Base-by-base conservation (phyloP, 2,797 vertebrate species). In the Lacerta bilineata region DNA sequence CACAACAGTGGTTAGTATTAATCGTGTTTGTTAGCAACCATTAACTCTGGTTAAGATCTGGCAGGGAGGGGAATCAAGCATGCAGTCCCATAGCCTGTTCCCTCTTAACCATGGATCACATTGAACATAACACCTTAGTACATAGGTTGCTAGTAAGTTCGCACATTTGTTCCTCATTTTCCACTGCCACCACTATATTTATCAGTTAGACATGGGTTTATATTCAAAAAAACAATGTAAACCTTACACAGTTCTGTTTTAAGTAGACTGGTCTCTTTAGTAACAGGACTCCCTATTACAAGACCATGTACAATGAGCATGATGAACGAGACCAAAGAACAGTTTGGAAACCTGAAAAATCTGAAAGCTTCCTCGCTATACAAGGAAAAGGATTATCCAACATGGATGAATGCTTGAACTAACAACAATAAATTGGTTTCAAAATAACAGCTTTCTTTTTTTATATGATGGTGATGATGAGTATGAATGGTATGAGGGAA, bases 321-420 rank as follows among this genome's bases (percentile, higher is more conserved):
- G 50, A 55, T 64, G 71, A 69, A 0, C 0, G 33, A 88, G n/a
- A 92, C 39, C 18, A 33, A 61, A 13, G 86, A 29, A 46, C 23
- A 20, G 36, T 89, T 86, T 13, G 46, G 77, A 29, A 15, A 3
- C n/a, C 23, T 4, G 10, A 25, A 76, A 82, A 11, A 3, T 27
- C 41, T 46, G 23, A 55, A 78, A 41, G 11, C 13, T 3, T 0
- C 0, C n/a, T 61, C 76, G 61, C 39, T 17, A 2, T 3, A 2
- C 0, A 1, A 10, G 10, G 39, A 75, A n/a, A 72, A 71, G 8
- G 29, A 39, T 5, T 41, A 41, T 41, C 59, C 41, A 66, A 50
- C 20, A 59, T 41, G 9, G 11, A 68, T 74, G 1, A 41, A 0
- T 0, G 64, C 29, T 0, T 33, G 23, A 68, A 0, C 0, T 55